These are phyloP conservation scores for Cabera pusaria DNA, from an alignment of 2,888 invertebrate genomes.

Conservation along the genomic window DNA sequence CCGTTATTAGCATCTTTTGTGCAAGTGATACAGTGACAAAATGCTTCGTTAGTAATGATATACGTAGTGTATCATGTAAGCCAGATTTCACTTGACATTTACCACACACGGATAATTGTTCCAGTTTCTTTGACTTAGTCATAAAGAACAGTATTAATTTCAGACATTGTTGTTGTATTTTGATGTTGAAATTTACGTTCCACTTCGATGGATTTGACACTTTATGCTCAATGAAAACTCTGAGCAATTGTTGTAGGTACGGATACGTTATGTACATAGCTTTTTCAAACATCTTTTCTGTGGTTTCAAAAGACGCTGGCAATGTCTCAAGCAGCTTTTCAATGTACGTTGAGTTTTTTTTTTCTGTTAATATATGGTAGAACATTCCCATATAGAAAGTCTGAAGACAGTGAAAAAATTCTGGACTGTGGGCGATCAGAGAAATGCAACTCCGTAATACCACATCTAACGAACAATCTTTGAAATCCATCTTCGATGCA, in stretches of 20 bases:
- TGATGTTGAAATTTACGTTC: slow-evolving; percentile 32
- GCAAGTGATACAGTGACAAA: slow-evolving; percentile 44
- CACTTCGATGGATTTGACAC: slow-evolving; percentile 18
- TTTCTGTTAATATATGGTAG: slow-evolving; percentile 49
- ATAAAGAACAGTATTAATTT: slow-evolving; percentile 52
- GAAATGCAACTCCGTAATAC: slow-evolving; percentile 40
- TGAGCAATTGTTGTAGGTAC: slow-evolving; percentile 57
- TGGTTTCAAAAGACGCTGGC: slow-evolving; percentile 45
- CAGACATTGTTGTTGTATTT: slow-evolving; percentile 45
- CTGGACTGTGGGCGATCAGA: slow-evolving; percentile 48
- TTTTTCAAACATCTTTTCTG: slow-evolving; percentile 51
- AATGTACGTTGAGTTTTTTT: slow-evolving; percentile 30
- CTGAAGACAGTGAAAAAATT: slow-evolving; percentile 59
- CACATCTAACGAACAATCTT: slow-evolving; percentile 39
- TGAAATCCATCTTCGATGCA: slow-evolving; percentile 46
- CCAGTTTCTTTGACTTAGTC: slow-evolving; percentile 40
- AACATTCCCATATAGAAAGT: slow-evolving; percentile 58
- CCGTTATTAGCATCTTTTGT: slow-evolving; percentile 38
- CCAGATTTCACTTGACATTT: slow-evolving; percentile 56
- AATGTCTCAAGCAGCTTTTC: slow-evolving; percentile 52
- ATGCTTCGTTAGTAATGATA: slow-evolving; percentile 56
- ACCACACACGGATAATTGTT: slow-evolving; percentile 64
- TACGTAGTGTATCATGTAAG: slow-evolving; percentile 59
- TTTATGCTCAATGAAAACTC: slow-evolving; percentile 54
- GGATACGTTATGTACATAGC: slow-evolving; percentile 54